Conservation (phyloP, 2,113 vertebrate species). For the Neodon shergylaensis region DNA sequence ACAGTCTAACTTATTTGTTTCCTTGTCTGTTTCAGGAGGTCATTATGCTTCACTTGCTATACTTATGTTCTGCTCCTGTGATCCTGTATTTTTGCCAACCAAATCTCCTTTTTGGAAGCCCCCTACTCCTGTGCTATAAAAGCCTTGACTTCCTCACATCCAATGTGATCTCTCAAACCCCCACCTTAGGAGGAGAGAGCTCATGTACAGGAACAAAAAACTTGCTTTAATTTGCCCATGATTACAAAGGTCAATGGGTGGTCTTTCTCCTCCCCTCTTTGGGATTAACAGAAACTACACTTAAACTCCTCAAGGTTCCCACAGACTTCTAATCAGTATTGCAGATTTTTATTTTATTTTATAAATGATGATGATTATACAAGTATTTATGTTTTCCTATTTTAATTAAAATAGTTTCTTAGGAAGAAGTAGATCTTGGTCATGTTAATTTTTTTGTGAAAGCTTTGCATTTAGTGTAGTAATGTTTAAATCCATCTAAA, state of each 20-base stretch:
- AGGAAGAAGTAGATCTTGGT: neutral
- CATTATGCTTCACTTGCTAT: neutral
- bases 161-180: neutral
- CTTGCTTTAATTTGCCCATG: neutral
- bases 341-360: neutral
- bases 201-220: neutral
- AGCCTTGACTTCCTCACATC: neutral
- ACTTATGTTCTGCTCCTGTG: neutral
- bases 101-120: neutral
- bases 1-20: neutral
- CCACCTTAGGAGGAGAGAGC: accelerated
- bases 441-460: constrained; percentile 31
- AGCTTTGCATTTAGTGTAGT: neutral
- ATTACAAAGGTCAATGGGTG: neutral
- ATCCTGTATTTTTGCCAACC: neutral
- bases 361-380: neutral
- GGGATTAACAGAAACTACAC: neutral
- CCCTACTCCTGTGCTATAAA: neutral
- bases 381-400: neutral
- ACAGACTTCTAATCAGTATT: neutral
- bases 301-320: neutral
- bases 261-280: neutral
- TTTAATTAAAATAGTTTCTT: neutral
- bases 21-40: too few species aligned
- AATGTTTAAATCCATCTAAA: neutral